Evolutionary conservation across 2,888 invertebrate genomes (phyloP).

Genomic region (Plusia festucae): DNA sequence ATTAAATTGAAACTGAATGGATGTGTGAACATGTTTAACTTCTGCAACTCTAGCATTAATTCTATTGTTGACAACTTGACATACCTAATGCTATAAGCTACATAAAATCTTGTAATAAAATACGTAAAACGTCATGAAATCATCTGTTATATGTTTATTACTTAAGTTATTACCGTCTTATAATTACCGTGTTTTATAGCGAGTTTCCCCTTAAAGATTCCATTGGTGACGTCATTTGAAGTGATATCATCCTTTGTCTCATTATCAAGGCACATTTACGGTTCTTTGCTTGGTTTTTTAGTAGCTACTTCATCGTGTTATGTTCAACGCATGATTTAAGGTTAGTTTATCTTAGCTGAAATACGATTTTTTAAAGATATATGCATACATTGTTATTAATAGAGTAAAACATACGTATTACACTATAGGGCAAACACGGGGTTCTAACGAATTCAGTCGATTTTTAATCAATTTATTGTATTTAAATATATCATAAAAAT

Average conservation of each 20-base stretch:
- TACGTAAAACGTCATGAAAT: constrained; percentile 27
- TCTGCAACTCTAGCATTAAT: constrained; percentile 32
- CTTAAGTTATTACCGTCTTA: constrained; percentile 21
- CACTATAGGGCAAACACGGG: no score
- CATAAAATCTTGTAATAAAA: constrained; percentile 32
- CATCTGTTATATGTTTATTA: constrained; percentile 27
- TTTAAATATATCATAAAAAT: no score
- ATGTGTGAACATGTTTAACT: background rate
- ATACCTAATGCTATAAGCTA: background rate
- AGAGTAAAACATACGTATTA: no score
- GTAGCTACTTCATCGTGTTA: no score
- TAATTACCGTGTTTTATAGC: constrained; percentile 38
- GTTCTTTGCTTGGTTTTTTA: background rate
- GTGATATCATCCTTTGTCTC: constrained; percentile 34
- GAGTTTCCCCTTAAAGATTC: constrained; percentile 25
- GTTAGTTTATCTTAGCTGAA: no score
- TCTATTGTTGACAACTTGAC: constrained; percentile 21
- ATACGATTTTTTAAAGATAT: no score
- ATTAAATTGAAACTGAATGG: no score
- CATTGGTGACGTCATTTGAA: constrained; percentile 35
- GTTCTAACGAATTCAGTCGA: no score
- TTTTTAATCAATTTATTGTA: no score
- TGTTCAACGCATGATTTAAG: no score
- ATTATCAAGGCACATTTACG: background rate
- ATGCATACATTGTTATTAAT: no score